Evolutionary conservation across 2,888 invertebrate genomes (phyloP), one percentile per base, ranked within the genome.

Genomic region (Trissolcus japonicus): DNA sequence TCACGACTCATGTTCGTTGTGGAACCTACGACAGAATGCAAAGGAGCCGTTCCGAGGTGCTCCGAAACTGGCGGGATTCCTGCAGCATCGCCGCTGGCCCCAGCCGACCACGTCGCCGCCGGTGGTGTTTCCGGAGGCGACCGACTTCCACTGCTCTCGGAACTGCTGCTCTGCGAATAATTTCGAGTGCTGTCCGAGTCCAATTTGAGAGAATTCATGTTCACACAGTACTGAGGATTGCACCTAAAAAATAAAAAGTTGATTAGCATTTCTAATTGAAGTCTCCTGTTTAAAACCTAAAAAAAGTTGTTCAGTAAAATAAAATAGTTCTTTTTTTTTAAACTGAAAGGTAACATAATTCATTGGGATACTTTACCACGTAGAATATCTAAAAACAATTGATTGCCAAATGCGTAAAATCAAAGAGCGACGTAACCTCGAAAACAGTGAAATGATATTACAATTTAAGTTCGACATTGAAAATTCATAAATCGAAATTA

Each of bases 71-170:
- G 80, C 50, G 83, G 82, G 16, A 82, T 51, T 2, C 76, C 61
- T 14, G 75, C 16, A 6, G 41, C 68, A 1, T 50, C 7, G 51
- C 79, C 81, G 29, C 83, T 82, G 4, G 80, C 82, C 19, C 83
- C 85, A 67, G 82, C 85, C 48, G 80, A 77, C 90, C 91, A 85
- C 81, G 89, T 85, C 83, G 90, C 89, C 86, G 90, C 90, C 84
- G 91, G 89, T 86, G 93, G 90, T 35, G 92, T 93, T 80, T 92
- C 93, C 7, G 91, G 91, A 0, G 92, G 92, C 16, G 91, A 91
- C 77, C 92, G 90, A 79, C 91, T 90, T 16, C 89, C 89, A 54
- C 90, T 90, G 72, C 91, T 91, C 75, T 90, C 90, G 17, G 90
- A 90, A 79, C 91, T 91, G 61, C 88, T 88, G 25, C 82, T 80